Conservation (phyloP, 2,113 vertebrate genomes). For the Phyllostomus discolor region DNA sequence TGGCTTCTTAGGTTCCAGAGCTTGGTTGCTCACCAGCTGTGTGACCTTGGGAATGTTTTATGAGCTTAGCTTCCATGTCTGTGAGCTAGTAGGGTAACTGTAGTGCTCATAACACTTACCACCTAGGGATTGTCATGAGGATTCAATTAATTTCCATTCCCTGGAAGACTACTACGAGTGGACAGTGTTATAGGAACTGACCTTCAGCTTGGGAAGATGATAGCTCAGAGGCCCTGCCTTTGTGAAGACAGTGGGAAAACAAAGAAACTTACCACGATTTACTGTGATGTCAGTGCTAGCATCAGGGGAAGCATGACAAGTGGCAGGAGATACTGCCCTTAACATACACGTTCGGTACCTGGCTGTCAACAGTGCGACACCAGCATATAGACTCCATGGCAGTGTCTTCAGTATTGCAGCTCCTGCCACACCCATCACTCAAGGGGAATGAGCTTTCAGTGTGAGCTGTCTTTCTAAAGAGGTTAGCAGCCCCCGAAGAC, state of each 20-base stretch:
- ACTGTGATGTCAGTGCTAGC: neutral
- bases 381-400: neutral
- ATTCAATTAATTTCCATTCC: neutral
- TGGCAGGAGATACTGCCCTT: neutral
- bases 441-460: neutral
- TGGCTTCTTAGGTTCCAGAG: neutral
- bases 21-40: neutral
- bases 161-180: accelerated
- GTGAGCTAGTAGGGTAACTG: too few relatives aligned
- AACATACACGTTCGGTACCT: accelerated
- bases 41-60: neutral
- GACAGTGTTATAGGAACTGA: neutral
- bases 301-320: too few relatives aligned
- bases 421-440: neutral
- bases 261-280: neutral
- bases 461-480: neutral
- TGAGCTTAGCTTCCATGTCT: neutral
- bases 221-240: neutral
- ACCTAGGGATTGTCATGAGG: neutral
- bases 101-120: neutral
- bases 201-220: neutral
- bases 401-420: accelerated
- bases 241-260: neutral
- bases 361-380: accelerated
- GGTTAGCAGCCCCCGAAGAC: neutral